These are phyloP conservation scores for Nemapogon koenigi DNA, from an alignment of 2,888 invertebrate species.

Conservation along the genomic window DNA sequence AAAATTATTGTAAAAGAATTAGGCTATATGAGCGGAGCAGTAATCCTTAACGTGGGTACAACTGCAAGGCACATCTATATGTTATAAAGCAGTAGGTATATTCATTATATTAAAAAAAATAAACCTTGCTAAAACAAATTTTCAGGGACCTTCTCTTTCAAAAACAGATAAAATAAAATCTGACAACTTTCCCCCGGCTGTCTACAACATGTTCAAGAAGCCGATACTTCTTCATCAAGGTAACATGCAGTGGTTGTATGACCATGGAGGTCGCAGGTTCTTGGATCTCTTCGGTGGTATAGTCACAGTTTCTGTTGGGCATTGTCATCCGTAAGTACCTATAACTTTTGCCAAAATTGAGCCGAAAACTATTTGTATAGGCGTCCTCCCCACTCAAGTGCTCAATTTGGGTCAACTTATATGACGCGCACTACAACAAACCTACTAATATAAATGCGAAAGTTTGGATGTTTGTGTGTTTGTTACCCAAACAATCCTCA, in stretches of 20 bases:
- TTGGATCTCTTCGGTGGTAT: slow-evolving; percentile 97
- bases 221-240: slow-evolving; percentile 88
- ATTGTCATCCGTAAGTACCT: slow-evolving; percentile 91
- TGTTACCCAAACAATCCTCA: no score
- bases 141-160: slow-evolving; percentile 68
- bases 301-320: slow-evolving; percentile 96
- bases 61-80: no score
- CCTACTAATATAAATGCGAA: no score
- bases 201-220: slow-evolving; percentile 77
- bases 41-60: no score
- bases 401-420: no score
- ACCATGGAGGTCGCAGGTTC: slow-evolving; percentile 84
- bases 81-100: neutral
- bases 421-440: no score
- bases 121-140: no score
- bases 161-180: slow-evolving; percentile 65
- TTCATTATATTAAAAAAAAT: neutral
- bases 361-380: no score
- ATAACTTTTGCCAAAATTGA: neutral
- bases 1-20: no score
- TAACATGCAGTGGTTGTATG: slow-evolving; percentile 92
- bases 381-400: no score
- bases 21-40: no score
- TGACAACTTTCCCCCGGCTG: slow-evolving; percentile 72
- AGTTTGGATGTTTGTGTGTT: no score